Evolutionary conservation across 2,888 invertebrate species (phyloP).

Genomic region (Mimas tiliae): DNA sequence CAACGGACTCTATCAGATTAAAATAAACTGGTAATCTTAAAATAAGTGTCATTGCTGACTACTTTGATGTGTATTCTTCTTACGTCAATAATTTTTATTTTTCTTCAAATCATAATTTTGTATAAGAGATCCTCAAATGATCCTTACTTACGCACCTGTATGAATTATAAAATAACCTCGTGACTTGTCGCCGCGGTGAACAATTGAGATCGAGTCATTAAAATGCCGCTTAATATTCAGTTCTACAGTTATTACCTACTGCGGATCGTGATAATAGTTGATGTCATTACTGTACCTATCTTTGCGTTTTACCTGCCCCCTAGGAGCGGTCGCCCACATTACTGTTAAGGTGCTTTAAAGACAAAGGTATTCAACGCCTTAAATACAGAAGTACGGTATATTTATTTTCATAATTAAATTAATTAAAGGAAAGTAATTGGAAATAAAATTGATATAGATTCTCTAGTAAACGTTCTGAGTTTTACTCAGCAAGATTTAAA

Average conservation of each 20-base stretch:
- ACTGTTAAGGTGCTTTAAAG: neutral
- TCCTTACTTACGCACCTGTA: slow-evolving; percentile 25
- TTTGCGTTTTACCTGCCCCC: neutral
- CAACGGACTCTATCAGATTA: neutral
- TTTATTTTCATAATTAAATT: no score
- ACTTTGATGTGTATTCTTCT: neutral
- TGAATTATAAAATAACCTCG: slow-evolving; percentile 53
- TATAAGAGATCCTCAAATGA: neutral
- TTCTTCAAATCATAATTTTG: neutral
- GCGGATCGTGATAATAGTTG: slow-evolving; percentile 32
- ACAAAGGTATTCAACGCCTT: no score
- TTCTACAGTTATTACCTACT: slow-evolving; percentile 41
- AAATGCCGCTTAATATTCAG: slow-evolving; percentile 41
- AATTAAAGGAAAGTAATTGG: no score
- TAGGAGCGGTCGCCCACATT: neutral
- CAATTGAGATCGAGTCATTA: slow-evolving; percentile 53
- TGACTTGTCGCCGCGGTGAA: slow-evolving; percentile 53
- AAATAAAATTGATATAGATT: no score
- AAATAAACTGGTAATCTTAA: no score
- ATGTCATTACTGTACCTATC: slow-evolving; percentile 33
- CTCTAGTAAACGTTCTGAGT: no score
- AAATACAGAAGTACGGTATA: no score
- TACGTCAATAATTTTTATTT: neutral
- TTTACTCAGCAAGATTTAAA: no score
- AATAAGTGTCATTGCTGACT: neutral